These are phyloP conservation scores for Synanthedon formicaeformis DNA, from an alignment of 2,888 invertebrate species.

Conservation along the genomic window DNA sequence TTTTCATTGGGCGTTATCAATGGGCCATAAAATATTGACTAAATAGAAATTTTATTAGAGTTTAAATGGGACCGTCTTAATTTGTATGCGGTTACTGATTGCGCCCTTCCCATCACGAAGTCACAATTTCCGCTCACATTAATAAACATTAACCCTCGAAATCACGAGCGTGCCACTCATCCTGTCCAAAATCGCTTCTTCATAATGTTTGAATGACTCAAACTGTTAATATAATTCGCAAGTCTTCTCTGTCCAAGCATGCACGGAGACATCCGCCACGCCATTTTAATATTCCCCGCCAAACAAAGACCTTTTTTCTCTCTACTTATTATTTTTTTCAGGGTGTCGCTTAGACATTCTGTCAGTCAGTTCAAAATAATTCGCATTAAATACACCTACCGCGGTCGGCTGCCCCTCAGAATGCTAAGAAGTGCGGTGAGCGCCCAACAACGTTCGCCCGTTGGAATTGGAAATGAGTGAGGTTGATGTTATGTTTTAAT, in stretches of 20 bases:
- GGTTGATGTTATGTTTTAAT: constrained; percentile 58
- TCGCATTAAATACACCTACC: constrained; percentile 65
- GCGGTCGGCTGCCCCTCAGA: constrained; percentile 39
- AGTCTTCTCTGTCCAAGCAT: constrained; percentile 22
- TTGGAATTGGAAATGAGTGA: constrained; percentile 56
- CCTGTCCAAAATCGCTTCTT: constrained; percentile 57
- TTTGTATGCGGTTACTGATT: constrained; percentile 50
- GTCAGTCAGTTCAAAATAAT: constrained; percentile 60
- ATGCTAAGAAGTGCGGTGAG: constrained; percentile 36
- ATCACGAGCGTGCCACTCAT: constrained; percentile 56
- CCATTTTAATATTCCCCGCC: constrained; percentile 53
- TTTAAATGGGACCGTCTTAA: constrained; percentile 38
- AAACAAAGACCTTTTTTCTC: constrained; percentile 42
- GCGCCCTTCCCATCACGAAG: constrained; percentile 58
- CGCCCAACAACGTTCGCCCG: constrained; percentile 25
- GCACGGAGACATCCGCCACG: constrained; percentile 29
- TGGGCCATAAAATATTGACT: constrained; percentile 32
- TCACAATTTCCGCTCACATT: constrained; percentile 58
- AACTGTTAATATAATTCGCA: constrained; percentile 44
- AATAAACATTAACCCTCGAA: constrained; percentile 48
- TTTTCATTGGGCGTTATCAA: constrained; percentile 36
- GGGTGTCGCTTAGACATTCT: constrained; percentile 50
- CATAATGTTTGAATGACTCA: constrained; percentile 55
- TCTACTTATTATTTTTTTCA: constrained; percentile 46
- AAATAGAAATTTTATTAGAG: constrained; percentile 46